Conservation (phyloP, 2,797 vertebrate genomes). For the Enteromius trimaculatus region DNA sequence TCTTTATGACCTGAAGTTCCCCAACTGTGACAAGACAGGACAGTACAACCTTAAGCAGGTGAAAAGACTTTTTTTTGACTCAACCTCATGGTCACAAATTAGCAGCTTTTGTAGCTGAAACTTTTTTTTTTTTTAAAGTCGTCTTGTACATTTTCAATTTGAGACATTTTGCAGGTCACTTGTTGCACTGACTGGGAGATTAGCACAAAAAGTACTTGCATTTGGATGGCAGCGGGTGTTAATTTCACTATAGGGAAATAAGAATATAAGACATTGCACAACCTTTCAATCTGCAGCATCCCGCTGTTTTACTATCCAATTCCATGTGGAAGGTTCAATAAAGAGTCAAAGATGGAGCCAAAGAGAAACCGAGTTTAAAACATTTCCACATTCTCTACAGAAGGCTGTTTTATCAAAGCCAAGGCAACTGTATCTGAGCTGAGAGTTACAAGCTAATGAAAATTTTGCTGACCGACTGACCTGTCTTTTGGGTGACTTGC, state of each 20-base stretch:
- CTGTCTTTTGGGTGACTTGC: constrained; percentile 73
- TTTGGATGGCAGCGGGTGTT: neutral
- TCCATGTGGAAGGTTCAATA: constrained; percentile 31
- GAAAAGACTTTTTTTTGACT: constrained; percentile 30
- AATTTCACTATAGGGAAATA: constrained; percentile 4
- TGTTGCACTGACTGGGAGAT: neutral
- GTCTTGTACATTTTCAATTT: neutral
- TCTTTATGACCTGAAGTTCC: constrained; percentile 91
- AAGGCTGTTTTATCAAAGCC: constrained; percentile 68
- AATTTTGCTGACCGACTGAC: constrained; percentile 63
- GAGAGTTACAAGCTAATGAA: constrained; percentile 76
- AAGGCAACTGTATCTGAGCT: constrained; percentile 72
- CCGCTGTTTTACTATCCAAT: constrained; percentile 25
- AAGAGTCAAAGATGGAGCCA: constrained; percentile 45
- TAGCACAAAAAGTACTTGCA: neutral
- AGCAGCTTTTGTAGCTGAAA: neutral
- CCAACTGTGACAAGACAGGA: constrained; percentile 93
- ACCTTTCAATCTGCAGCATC: constrained; percentile 40
- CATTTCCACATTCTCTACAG: constrained; percentile 42
- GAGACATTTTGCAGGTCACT: neutral
- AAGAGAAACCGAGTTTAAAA: constrained; percentile 33
- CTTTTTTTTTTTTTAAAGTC: neutral
- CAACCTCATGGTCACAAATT: neutral
- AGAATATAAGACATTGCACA: constrained; percentile 45
- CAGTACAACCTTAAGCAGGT: constrained; percentile 96